Base-by-base conservation (phyloP, 2,113 vertebrate species). In the Odontophorus gujanensis region DNA sequence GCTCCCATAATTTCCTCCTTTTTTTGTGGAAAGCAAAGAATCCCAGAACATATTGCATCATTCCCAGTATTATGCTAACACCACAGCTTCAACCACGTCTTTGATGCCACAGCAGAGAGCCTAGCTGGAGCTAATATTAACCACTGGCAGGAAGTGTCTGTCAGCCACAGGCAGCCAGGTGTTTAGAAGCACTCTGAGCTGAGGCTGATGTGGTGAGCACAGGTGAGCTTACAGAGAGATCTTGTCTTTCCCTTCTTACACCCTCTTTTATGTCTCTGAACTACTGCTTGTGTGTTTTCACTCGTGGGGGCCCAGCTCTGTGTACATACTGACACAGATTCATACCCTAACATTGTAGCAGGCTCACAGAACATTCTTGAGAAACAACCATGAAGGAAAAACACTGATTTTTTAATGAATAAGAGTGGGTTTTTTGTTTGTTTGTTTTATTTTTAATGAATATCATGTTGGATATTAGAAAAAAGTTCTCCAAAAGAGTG, bases 141-240 rank as follows among this genome's bases (percentile, higher is more conserved):
- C 67, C 72, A 25, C 67, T 25, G 3, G 5, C 89, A 85, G 91
- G 74, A 92, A 92, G 58, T 15, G 0, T 25, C 48, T 67, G 6
- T 65, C 74, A 18, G 66, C 83, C 82, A 32, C 82, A 92, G 85
- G 30, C 50, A 80, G 79, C 19, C 96, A 96, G 96, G 88, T 96
- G 93, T 15, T 67, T 57, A 83, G 80, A 40, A 38, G 30, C 3
- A 2, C 72, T 28, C n/a, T 1, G 7, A 72, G 76, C 76, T 30
- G 38, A 93, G 73, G 51, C 92, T 88, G 65, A 93, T 96, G 96
- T 84, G 95, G 95, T 93, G 38, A 55, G 59, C 72, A 87, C 92
- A 93, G 84, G 84, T 96, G 96, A 94, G 50, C 24, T 76, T 62
- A 62, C 45, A 66, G 66, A 84, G 53, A 87, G 91, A 95, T 93